Evolutionary conservation across 2,888 invertebrate genomes (phyloP), one percentile per base, ranked within the genome.

Genomic region (Resseliella maxima): DNA sequence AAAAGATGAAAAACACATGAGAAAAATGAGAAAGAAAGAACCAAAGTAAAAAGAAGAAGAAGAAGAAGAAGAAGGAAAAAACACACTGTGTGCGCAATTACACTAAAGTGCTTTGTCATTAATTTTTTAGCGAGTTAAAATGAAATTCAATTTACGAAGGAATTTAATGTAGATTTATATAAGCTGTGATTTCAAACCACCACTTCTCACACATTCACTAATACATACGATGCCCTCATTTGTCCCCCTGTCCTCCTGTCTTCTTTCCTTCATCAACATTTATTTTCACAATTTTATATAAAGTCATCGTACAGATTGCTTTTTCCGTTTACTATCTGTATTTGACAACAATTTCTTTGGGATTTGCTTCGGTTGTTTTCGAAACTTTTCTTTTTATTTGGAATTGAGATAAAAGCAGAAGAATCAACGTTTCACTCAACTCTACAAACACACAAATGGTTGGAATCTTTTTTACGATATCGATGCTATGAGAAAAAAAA

Each of bases 71-170:
- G 41, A 41, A 50, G 46, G 46, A 18, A 50, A 50, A 50, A 50
- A 41, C 46, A 46, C 8, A 54, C 41, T 12, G 72, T 72, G 83
- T 38, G 38, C 83, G 83, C 83, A 83, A 81, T 81, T 81, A 81
- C 81, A 81, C 81, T 81, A 81, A 83, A 83, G 83, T 83, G 83
- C 83, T 83, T 83, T 83, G 83, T 83, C 83, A 83, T 83, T 83
- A 83, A 83, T 38, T 83, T 83, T 83, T 83, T 83, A 83, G 83
- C 83, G 83, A 83, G 83, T 83, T 83, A 83, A 83, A 83, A 83
- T 83, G 83, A 83, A 83, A 83, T 83, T 83, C 36, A 83, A 83
- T 83, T 83, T 83, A 38, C 83, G 83, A 38, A 38, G 83, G 83
- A 38, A 38, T 83, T 83, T 83, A 83, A 83, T 83, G 83, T 83